Conservation (phyloP, 2,797 vertebrate genomes). For the Staurois parvus region DNA sequence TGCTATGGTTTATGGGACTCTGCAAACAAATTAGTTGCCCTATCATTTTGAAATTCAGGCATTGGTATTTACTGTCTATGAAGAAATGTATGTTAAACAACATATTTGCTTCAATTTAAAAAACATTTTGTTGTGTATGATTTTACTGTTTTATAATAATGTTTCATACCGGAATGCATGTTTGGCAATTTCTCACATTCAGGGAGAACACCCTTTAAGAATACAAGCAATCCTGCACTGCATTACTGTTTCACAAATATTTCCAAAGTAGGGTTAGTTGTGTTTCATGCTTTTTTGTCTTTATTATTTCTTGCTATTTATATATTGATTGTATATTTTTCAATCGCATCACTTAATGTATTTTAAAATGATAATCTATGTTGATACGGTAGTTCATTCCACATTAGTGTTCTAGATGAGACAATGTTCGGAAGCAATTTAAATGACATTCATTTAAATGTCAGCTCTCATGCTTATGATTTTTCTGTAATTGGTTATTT, state of each 20-base stretch:
- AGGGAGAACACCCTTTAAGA: background rate
- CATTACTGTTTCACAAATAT: background rate
- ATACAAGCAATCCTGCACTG: background rate
- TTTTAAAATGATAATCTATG: constrained; percentile 93
- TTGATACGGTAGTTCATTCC: constrained; percentile 99
- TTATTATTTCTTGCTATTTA: constrained; percentile 65
- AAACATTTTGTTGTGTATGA: background rate
- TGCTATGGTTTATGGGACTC: too few species aligned
- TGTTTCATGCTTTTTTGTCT: constrained; percentile 69
- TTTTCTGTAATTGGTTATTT: constrained; percentile 99
- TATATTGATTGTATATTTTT: constrained; percentile 46
- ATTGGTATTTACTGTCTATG: too few species aligned
- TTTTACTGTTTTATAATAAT: too few species aligned
- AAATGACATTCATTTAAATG: constrained; percentile 99
- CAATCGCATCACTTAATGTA: constrained; percentile 43
- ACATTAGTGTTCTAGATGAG: constrained; percentile 99
- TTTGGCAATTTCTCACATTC: background rate
- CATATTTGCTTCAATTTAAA: background rate
- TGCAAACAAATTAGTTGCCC: too few species aligned
- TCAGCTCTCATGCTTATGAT: constrained; percentile 99
- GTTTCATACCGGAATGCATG: background rate
- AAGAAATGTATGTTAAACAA: too few species aligned
- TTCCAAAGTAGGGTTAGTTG: constrained; percentile 63
- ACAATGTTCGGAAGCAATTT: constrained; percentile 99
- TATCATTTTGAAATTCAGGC: too few species aligned